These are phyloP conservation scores for Notodonta ziczac DNA, from an alignment of 2,888 invertebrate genomes.

Conservation along the genomic window DNA sequence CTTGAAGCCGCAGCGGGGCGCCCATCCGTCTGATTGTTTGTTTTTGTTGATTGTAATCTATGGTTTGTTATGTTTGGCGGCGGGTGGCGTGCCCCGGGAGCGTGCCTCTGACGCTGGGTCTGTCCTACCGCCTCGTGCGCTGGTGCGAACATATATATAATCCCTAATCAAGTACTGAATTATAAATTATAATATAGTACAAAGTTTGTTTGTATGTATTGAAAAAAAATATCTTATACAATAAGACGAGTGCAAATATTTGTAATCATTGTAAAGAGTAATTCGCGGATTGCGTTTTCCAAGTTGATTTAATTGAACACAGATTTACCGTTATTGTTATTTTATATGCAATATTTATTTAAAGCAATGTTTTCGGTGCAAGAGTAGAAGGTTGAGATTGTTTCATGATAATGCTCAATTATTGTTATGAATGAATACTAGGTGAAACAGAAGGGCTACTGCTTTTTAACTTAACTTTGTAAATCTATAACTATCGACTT, in stretches of 20 bases:
- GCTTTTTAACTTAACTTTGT: too few relatives aligned
- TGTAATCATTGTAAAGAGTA: background rate
- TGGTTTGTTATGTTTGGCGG: constrained; percentile 8
- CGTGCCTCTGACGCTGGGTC: constrained; percentile 4
- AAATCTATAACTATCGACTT: too few relatives aligned
- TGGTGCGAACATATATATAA: background rate
- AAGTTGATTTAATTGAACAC: background rate
- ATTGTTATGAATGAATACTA: background rate
- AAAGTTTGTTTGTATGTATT: background rate
- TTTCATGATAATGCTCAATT: background rate
- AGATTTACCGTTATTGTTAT: background rate
- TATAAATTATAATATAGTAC: background rate
- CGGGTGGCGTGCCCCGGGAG: constrained; percentile 7
- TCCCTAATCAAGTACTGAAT: background rate
- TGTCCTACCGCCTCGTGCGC: background rate
- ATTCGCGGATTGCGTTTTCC: background rate
- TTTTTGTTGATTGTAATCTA: constrained; percentile 8
- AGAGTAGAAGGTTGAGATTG: background rate
- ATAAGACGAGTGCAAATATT: background rate
- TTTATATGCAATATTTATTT: background rate
- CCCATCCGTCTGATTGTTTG: constrained; percentile 4
- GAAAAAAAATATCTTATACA: background rate
- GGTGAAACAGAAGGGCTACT: too few relatives aligned
- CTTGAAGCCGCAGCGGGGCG: background rate
- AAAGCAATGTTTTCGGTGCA: background rate